These are phyloP conservation scores for Dendropsophus ebraccatus DNA, from an alignment of 2,113 vertebrate genomes.

Conservation along the genomic window DNA sequence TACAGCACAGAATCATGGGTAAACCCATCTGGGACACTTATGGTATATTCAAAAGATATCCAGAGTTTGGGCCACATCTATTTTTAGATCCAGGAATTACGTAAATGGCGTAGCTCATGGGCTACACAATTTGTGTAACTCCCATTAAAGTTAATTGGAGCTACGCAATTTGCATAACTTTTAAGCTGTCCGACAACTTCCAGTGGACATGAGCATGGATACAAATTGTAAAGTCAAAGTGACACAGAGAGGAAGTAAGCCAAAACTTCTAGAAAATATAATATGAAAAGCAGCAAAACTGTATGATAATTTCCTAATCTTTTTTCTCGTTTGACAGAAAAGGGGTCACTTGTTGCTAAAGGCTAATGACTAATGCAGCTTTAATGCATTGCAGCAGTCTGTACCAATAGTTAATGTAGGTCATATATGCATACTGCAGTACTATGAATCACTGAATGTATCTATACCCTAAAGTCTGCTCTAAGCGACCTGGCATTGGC, in stretches of 20 bases:
- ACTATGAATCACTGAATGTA: background rate
- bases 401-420: background rate
- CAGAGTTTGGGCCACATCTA: no score
- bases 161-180: no score
- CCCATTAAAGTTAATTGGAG: no score
- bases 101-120: no score
- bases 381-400: conserved; percentile 13
- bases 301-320: background rate
- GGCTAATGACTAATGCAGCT: background rate
- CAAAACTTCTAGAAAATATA: background rate
- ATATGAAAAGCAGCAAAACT: background rate
- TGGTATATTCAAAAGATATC: no score
- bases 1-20: no score
- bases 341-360: background rate
- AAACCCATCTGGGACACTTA: no score
- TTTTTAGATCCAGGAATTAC: no score
- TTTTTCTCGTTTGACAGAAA: background rate
- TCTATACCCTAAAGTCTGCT: conserved; percentile 5
- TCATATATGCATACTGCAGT: background rate
- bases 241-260: background rate
- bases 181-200: no score
- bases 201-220: background rate
- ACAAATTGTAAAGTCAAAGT: background rate
- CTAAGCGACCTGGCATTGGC: background rate
- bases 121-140: no score